Evolutionary conservation across 2,113 vertebrate genomes (phyloP).

Genomic region (Sialia sialis): DNA sequence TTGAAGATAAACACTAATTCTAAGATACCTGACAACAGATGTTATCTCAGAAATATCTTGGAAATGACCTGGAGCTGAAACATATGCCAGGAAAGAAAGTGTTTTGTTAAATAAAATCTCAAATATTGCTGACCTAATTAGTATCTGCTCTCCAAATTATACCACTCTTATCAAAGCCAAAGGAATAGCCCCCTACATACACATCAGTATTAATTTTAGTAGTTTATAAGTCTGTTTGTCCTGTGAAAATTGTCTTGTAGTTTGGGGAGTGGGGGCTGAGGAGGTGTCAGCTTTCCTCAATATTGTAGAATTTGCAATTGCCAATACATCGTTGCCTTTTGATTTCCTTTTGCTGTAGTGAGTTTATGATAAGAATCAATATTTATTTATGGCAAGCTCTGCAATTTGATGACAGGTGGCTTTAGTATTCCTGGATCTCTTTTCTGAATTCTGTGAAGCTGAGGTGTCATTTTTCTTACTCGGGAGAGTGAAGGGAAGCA

Average conservation of each 20-base stretch:
- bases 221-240: background rate
- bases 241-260: background rate
- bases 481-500: background rate
- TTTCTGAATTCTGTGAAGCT: background rate
- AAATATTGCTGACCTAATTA: background rate
- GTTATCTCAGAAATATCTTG: background rate
- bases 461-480: background rate
- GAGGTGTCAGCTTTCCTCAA: background rate
- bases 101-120: background rate
- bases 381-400: background rate
- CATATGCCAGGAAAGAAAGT: background rate
- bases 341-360: background rate
- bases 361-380: background rate
- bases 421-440: background rate
- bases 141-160: background rate
- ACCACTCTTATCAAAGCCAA: background rate
- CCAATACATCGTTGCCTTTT: background rate
- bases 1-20: background rate
- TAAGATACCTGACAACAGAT: background rate
- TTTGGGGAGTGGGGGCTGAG: fast-evolving
- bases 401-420: background rate
- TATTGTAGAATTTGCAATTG: background rate
- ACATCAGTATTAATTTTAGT: background rate
- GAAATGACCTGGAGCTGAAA: background rate
- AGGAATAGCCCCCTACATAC: background rate